These are phyloP conservation scores for Anastrepha ludens DNA, from an alignment of 1,140 invertebrate species.

Conservation along the genomic window DNA sequence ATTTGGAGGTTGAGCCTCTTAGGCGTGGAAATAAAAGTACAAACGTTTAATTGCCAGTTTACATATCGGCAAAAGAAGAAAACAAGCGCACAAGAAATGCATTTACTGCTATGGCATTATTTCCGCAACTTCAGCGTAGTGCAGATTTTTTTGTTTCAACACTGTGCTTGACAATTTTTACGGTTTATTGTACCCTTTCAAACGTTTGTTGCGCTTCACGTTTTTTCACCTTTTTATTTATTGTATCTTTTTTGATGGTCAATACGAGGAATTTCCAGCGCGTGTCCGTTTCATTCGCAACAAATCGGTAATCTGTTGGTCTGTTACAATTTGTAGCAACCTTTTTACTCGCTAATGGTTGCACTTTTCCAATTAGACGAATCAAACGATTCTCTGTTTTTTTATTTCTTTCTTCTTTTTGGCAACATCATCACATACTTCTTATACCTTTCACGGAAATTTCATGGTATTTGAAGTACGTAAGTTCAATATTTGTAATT, in stretches of 20 bases:
- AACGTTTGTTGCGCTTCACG: neutral
- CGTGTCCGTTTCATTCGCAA: constrained; percentile 30
- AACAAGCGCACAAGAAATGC: neutral
- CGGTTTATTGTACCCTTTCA: neutral
- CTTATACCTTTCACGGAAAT: neutral
- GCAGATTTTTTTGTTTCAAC: neutral
- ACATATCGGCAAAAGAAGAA: neutral
- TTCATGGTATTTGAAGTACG: too few relatives aligned
- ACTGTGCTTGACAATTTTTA: constrained; percentile 3
- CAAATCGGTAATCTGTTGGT: constrained; percentile 46
- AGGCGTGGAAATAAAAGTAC: constrained; percentile 14
- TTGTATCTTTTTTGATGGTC: neutral
- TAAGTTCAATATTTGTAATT: too few relatives aligned
- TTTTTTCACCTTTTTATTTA: neutral
- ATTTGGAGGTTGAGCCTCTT: neutral
- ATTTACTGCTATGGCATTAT: neutral
- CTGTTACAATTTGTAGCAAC: neutral
- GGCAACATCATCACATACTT: neutral
- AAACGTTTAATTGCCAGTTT: constrained; percentile 50
- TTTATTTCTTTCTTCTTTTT: neutral
- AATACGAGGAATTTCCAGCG: constrained; percentile 5
- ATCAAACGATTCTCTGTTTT: too few relatives aligned
- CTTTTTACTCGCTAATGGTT: neutral
- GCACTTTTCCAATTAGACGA: too few relatives aligned
- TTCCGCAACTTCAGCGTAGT: neutral